Evolutionary conservation across 2,888 invertebrate genomes (phyloP), one percentile per base, ranked within the genome.

Genomic region (Lycocerus yunnanus): DNA sequence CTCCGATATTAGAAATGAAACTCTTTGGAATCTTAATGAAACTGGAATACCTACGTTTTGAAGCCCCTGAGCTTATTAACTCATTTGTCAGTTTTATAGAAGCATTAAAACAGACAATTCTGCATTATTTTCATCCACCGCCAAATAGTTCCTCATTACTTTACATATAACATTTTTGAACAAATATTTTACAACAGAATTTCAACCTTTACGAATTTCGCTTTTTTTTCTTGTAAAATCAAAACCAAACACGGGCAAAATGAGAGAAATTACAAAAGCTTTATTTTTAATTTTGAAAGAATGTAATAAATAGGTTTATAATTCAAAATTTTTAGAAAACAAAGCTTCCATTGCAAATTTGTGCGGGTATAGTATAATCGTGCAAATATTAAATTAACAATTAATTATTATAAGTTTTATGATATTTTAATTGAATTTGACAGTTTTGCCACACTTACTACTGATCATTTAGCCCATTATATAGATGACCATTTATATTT

Each of bases 11-110:
- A 80, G 82, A 80, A 82, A 82, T 80, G 83, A 79, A 81, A 81
- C 80, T 78, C 75, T 77, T 78, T 76, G 78, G 81, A 82, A 83
- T 83, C 83, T 84, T 82, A 81, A 82, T 83, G 82, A 82, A 84
- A 82, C 82, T 79, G 74, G 78, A 80, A 80, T 78, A 81, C 82
- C 81, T 78, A 80, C 77, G 80, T 80, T 78, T 80, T 76, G 77
- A 76, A 76, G 75, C 79, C 61, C 76, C 78, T 16, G 75, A 76
- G 80, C 80, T 81, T 82, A 80, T 83, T 83, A 82, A 82, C 81
- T 82, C 82, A 80, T 82, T 82, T 82, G 81, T 81, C 82, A 82
- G 81, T 82, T 82, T 83, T 72, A 72, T 72, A 60, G 61, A 72
- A 72, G 72, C 66, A 72, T 72, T 72, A 72, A 60, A 72, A 67